Evolutionary conservation across 2,113 vertebrate genomes (phyloP), one percentile per base, ranked within the genome.

Genomic region (Odocoileus hemionus): DNA sequence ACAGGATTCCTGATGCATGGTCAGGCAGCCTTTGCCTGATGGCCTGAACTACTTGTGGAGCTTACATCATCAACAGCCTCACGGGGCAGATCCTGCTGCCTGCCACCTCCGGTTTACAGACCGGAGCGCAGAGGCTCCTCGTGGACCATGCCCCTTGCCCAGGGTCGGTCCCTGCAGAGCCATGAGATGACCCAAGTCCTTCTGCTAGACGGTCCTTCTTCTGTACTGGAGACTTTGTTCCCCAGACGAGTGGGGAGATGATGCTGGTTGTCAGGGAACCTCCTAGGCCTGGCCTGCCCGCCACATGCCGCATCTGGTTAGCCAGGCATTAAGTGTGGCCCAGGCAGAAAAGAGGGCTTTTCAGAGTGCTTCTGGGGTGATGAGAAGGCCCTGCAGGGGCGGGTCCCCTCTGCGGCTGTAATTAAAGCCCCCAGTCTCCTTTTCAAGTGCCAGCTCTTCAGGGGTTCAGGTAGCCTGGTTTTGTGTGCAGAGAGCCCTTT

Each of bases 401-500:
- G 0, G 16, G 58, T 64, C 45, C 52, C 12, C 52, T 92, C 19
- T 2, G 0, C 0, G 5, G 13, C 64, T 85, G 17, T 96, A 80
- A 61, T 86, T 52, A 97, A 91, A 64, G 61, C 45, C 91, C 50
- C 43, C 23, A 13, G 39, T 67, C 60, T 94, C n/a, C 86, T 89
- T 76, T 64, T 45, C 94, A 90, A 55, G 83, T 30, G 36, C 55
- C 55, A 26, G 88, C 67, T 97, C 94, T 91, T 88, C 17, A 87
- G 78, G 88, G 86, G 83, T 84, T 97, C 79, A 52, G 83, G 92
- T 91, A 89, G 94, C 89, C 60, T 0, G 3, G 89, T 79, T 88
- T 80, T 95, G 76, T 94, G 78, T 84, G 39, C 83, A 89, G 67
- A 89, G 67, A 64, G 47, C 60, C 61, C 94, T 86, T 43, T 95